These are phyloP conservation scores for Phymorhynchus buccinoides DNA, from an alignment of 1,140 invertebrate genomes.

Conservation along the genomic window DNA sequence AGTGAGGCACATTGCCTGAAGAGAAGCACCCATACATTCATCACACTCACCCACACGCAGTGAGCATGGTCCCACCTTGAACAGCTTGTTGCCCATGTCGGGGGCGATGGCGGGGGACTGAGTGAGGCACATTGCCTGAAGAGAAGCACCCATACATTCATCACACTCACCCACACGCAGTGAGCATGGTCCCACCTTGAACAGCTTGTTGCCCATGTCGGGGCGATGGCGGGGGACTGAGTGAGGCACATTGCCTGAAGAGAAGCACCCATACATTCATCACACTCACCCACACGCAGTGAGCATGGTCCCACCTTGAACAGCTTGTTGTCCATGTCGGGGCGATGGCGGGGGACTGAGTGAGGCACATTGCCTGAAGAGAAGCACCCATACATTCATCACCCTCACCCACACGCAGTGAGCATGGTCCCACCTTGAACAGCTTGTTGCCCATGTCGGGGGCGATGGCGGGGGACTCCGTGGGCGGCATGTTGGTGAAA, in stretches of 20 bases:
- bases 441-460: conserved; percentile 88
- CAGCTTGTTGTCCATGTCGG: conserved; percentile 86
- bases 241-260: too few species aligned
- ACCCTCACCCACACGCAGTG: not conserved
- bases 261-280: too few species aligned
- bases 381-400: not conserved
- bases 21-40: too few species aligned
- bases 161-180: not conserved
- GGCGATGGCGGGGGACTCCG: conserved; percentile 91
- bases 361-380: too few species aligned
- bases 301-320: conserved; percentile 89
- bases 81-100: conserved; percentile 88
- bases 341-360: conserved; percentile 93
- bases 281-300: not conserved
- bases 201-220: conserved; percentile 87
- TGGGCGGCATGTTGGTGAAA: conserved; percentile 91
- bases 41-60: too few species aligned
- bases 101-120: conserved; percentile 92
- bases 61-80: conserved; percentile 85
- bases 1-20: too few species aligned
- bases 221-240: conserved; percentile 91
- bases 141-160: too few species aligned
- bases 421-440: conserved; percentile 81
- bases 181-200: conserved; percentile 79
- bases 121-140: too few species aligned